phyloP scores from a whole-genome alignment of 2,888 invertebrate species.

The Lacanobia wlatinum region DNA sequence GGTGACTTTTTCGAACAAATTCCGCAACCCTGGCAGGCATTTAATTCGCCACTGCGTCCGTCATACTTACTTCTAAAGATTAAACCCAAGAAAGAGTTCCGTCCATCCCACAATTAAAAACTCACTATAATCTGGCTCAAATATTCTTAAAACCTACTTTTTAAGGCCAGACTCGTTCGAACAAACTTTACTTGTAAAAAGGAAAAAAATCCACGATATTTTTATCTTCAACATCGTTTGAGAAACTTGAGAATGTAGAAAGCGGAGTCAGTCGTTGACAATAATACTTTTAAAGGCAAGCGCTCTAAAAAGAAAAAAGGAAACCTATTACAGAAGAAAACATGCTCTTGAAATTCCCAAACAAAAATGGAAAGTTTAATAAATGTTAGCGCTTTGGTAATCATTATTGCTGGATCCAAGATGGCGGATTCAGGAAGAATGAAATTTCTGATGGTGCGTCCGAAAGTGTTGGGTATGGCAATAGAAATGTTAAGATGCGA shows the following conservation, averaged over 20 bases:
- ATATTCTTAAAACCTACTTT: slow-evolving; percentile 18
- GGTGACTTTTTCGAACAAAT: too few relatives aligned
- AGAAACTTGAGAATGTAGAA: slow-evolving; percentile 52
- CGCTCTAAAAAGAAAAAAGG: slow-evolving; percentile 41
- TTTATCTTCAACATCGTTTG: slow-evolving; percentile 46
- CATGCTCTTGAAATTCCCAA: slow-evolving; percentile 50
- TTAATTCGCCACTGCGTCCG: background rate
- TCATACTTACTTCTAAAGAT: background rate
- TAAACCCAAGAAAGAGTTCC: background rate
- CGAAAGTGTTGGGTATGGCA: slow-evolving; percentile 63
- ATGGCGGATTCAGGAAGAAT: slow-evolving; percentile 64
- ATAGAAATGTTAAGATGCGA: slow-evolving; percentile 66
- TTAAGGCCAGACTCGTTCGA: slow-evolving; percentile 11
- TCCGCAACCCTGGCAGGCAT: too few relatives aligned
- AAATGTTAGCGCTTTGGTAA: slow-evolving; percentile 63
- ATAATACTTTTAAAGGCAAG: slow-evolving; percentile 54
- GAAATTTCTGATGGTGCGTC: slow-evolving; percentile 39
- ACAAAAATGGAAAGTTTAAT: slow-evolving; percentile 65
- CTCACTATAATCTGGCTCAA: slow-evolving; percentile 16
- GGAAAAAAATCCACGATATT: slow-evolving; percentile 27
- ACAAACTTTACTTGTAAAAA: slow-evolving; percentile 46
- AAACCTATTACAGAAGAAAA: slow-evolving; percentile 53
- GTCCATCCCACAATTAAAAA: slow-evolving; percentile 17
- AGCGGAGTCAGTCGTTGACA: slow-evolving; percentile 52
- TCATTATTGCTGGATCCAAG: slow-evolving; percentile 63